Evolutionary conservation across 2,797 vertebrate genomes (phyloP), one percentile per base, ranked within the genome.

Genomic region (Gallinago solitaria): DNA sequence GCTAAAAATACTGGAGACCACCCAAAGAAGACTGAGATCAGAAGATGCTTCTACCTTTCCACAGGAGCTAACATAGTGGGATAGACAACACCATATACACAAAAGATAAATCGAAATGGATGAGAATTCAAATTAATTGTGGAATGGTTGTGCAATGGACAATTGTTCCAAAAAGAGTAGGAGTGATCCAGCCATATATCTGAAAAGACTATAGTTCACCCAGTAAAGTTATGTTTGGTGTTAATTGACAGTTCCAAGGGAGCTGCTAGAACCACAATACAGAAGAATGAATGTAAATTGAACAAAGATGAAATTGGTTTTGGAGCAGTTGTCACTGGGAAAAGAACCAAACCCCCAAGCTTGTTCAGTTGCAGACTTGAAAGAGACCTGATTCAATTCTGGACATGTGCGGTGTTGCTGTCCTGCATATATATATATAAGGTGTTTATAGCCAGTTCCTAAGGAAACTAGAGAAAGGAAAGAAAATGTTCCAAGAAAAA

Each of bases 381-480:
- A 56, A 64, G 45, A 68, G 33, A 61, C 17, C 57, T 70, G 45
- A 35, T 35, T 68, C 27, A 13, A 5, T 80, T 91, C 59, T 70
- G 67, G 47, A 69, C 18, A 19, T n/a, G 41, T 78, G 54, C 50
- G 57, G 4, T 47, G 32, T 65, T 90, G 37, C 54, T 93, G 7
- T 39, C 51, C 20, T 50, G 45, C 12, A 60, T 15, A n/a, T 30
- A 45, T 21, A 32, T 19, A 56, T 39, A 33, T 15, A 71, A 56
- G 30, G 41, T 84, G 47, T 53, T 87, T 90, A 51, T 54, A 93
- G 21, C 25, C 68, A 65, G 75, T 96, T 93, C 75, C 83, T 93
- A 95, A 75, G 88, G 83, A 93, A 97, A 94, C 60, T 80, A 47
- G 60, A 88, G 51, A 53, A 84, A 64, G 35, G 39, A 61, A 82